Evolutionary conservation across 2,797 vertebrate genomes (phyloP).

Genomic region (Lacerta viridis): DNA sequence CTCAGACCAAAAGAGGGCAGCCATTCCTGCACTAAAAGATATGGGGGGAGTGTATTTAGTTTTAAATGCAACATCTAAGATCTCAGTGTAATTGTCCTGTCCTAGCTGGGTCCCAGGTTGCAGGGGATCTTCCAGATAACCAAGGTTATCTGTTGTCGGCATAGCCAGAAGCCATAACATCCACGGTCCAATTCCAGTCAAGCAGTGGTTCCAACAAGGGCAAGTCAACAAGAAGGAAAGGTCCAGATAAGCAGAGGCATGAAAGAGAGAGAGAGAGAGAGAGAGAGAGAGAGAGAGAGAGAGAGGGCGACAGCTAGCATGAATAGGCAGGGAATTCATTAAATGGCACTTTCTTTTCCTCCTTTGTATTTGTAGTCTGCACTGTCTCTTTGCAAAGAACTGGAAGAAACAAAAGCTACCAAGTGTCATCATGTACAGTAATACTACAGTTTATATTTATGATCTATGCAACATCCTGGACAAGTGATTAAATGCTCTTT

Average conservation of each 20-base stretch:
- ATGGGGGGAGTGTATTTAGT: too few relatives aligned
- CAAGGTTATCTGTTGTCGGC: too few relatives aligned
- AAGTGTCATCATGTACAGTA: conserved; percentile 49
- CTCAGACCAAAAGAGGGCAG: too few relatives aligned
- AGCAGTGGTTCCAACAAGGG: not conserved
- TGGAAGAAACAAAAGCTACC: conserved; percentile 48
- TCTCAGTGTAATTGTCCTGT: too few relatives aligned
- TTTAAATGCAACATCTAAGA: too few relatives aligned
- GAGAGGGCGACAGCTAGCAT: too few relatives aligned
- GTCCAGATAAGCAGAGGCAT: not conserved
- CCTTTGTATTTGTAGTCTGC: conserved; percentile 33
- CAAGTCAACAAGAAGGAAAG: not conserved
- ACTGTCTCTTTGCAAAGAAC: conserved; percentile 39
- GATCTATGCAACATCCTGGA: conserved; percentile 61
- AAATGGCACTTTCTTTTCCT: not conserved
- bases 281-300: not conserved
- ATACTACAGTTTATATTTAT: conserved; percentile 58
- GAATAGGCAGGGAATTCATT: not conserved
- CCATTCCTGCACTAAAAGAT: too few relatives aligned
- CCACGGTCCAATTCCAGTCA: too few relatives aligned
- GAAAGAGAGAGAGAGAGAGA: not conserved
- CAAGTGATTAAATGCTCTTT: conserved; percentile 63
- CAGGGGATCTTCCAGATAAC: too few relatives aligned
- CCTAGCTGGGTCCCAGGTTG: too few relatives aligned
- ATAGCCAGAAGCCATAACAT: too few relatives aligned